Percentiles rank a stretch among this genome's conserved stretches.
Conservation (phyloP, 1,140 invertebrate genomes). For the Manduca sexta region DNA sequence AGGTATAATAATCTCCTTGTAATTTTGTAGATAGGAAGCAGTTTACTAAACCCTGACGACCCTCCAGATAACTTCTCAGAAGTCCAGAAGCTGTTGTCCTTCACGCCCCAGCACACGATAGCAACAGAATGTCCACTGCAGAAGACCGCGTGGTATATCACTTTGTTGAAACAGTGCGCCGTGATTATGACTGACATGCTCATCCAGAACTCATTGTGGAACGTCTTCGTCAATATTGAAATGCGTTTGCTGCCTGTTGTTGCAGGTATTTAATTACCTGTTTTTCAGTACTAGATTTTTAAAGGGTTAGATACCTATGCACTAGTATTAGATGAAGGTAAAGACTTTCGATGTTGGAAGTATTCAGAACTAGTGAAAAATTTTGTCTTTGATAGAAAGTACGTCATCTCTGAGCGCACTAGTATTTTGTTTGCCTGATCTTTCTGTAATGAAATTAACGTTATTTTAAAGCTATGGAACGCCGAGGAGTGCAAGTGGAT, state of each 20-base stretch:
- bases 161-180: constrained; percentile 23
- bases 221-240: constrained; percentile 69
- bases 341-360: no score
- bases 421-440: no score
- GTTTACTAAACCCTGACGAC: constrained; percentile 39
- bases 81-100: constrained; percentile 29
- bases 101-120: constrained; percentile 29
- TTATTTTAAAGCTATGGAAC: constrained; percentile 66
- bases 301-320: no score
- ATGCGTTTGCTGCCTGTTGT: constrained; percentile 71
- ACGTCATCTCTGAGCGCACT: no score
- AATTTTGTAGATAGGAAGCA: constrained; percentile 34
- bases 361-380: no score
- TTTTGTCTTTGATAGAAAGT: no score
- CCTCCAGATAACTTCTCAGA: constrained; percentile 35
- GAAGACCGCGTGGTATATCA: constrained; percentile 39
- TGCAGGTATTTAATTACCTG: no score
- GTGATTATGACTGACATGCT: constrained; percentile 15
- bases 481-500: constrained; percentile 59
- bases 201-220: constrained; percentile 48
- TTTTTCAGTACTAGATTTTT: no score
- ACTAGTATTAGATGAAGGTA: no score
- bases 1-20: no score
- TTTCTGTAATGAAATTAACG: no score
- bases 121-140: constrained; percentile 35